A percentile compares a stretch with the other conserved stretches of the same genome.
phyloP scores from a whole-genome alignment of 2,113 vertebrate genomes.

The Emydocephalus ijimae region DNA sequence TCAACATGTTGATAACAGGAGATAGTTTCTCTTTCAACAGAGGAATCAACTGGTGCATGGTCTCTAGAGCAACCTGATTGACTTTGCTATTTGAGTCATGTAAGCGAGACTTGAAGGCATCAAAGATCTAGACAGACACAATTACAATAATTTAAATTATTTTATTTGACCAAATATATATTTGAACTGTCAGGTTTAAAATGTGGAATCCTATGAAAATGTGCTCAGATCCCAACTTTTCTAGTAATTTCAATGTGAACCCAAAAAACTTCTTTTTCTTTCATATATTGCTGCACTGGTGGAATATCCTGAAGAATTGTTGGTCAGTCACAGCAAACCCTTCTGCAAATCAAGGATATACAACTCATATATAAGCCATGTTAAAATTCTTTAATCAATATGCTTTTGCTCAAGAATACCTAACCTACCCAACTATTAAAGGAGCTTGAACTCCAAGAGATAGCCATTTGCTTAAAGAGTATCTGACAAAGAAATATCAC shows the following conservation, averaged over 20 bases:
- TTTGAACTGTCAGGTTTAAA: neutral
- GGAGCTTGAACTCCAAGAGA: neutral
- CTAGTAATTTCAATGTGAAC: neutral
- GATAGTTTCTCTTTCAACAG: conserved; percentile 81
- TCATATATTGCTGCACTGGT: neutral
- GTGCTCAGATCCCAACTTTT: neutral
- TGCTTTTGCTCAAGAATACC: neutral
- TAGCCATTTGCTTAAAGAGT: neutral
- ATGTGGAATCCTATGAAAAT: neutral
- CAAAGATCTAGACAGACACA: conserved; percentile 78
- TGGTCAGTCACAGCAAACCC: neutral
- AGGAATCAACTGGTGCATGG: conserved; percentile 81
- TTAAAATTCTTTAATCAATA: neutral
- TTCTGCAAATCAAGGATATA: neutral
- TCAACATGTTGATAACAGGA: conserved; percentile 85
- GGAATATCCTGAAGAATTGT: neutral
- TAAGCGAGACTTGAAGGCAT: conserved; percentile 85
- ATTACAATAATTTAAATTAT: neutral
- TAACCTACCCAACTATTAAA: neutral
- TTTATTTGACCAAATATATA: neutral
- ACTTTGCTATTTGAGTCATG: conserved; percentile 95
- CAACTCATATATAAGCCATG: neutral
- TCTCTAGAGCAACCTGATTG: conserved; percentile 84
- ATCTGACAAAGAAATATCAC: neutral
- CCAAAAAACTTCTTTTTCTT: neutral